A percentile compares a stretch with the other conserved stretches of the same genome.
Conservation (phyloP, 2,797 vertebrate species). For the Hirundo rustica region DNA sequence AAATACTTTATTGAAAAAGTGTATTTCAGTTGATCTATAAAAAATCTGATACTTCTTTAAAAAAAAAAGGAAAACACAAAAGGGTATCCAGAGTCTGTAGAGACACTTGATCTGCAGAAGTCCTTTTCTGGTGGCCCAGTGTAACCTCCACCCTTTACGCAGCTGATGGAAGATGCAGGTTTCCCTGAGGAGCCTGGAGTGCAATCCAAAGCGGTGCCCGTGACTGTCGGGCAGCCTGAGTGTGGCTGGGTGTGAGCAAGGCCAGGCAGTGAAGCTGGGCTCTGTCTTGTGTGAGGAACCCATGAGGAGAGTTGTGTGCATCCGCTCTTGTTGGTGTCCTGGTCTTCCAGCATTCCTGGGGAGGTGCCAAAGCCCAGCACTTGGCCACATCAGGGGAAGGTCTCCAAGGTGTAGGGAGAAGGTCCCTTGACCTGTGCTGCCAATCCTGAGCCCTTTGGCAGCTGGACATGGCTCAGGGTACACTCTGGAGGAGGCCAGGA, state of each 20-base stretch:
- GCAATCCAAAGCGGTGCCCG: background rate
- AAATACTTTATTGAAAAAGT: background rate
- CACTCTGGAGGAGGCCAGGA: background rate
- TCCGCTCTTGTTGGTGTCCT: background rate
- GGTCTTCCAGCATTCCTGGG: background rate
- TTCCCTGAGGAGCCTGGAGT: background rate
- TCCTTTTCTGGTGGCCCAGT: background rate
- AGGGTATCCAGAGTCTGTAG: background rate
- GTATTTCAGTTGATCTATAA: background rate
- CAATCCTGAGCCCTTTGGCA: background rate
- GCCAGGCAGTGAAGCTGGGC: background rate
- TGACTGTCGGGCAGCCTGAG: accelerated
- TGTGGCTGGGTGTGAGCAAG: background rate
- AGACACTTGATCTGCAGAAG: background rate
- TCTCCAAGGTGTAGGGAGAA: background rate
- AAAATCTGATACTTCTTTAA: background rate
- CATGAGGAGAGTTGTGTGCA: background rate
- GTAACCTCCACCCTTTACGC: accelerated
- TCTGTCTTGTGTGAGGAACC: accelerated
- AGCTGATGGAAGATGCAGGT: background rate
- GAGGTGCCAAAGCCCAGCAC: background rate
- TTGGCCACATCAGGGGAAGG: background rate
- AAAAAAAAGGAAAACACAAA: background rate
- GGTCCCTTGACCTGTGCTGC: background rate
- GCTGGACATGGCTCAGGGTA: background rate